Evolutionary conservation across 2,113 vertebrate genomes (phyloP), one percentile per base, ranked within the genome.

Genomic region (Neotoma lepida): DNA sequence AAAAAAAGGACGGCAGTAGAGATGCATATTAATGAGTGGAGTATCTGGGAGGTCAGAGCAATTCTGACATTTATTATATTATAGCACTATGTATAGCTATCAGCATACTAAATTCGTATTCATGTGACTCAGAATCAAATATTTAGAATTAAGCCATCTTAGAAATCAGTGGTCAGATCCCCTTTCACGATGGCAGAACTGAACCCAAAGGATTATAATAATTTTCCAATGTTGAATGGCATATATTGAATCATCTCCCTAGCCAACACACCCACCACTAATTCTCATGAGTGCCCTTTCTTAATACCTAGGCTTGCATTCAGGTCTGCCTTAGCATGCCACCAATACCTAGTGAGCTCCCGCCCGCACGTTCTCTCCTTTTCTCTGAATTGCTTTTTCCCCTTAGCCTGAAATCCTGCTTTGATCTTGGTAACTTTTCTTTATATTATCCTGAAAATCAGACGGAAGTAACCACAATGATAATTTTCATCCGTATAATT

Each of bases 401-500:
- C 46, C 39, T 90, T 80, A 76, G 71, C 30, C 63, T 90, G 64
- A 91, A 85, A 73, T 81, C 82, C 24, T 68, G n/a, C 54, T 89
- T 77, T 73, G 44, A 61, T 78, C 73, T 92, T 81, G 26, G 22
- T 66, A 74, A 95, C 13, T 81, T 24, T 64, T 90, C 70, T 76
- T 85, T 56, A 78, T n/a, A 82, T 87, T 71, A 78, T 68, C 74
- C 66, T 85, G 17, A 73, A 87, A 92, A 87, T 54, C 12, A 71
- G 63, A 61, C 18, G 92, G 84, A 94, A 92, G 78, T 49, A 91
- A 91, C 28, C 35, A 49, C 74, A 51, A 39, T 61, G 41, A n/a
- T 73, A 81, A 90, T 88, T 95, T 89, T 94, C 51, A 81, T 58
- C 89, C 51, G 49, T 14, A 14, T 41, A 46, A 90, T 86, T 96